Base-by-base conservation (phyloP, 2,888 invertebrate genomes). In the Drosophila nigritarsus region DNA sequence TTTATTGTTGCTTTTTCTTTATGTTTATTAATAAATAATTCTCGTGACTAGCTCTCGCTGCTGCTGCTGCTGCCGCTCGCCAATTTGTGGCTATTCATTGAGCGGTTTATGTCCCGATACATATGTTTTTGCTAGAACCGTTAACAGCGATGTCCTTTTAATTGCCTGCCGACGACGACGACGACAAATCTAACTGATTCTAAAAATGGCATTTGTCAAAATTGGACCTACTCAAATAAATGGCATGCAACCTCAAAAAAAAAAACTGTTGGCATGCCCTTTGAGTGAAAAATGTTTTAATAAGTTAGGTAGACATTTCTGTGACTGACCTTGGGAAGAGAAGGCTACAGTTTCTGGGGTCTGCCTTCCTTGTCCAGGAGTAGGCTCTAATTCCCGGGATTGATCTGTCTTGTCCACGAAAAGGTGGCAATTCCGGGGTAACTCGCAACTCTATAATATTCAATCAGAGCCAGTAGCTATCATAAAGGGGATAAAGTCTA, bases 11-110 rank as follows among this genome's bases (percentile, higher is more conserved):
- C 59, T 75, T 56, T 58, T 75, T 69, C 69, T 70, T 72, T 80
- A 70, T 88, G 85, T 88, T 76, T 88, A 86, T 86, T 86, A 88
- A 90, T 86, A 86, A 86, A 86, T 88, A 86, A 90, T 88, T 74
- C 80, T 65, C 51, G 58, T 51, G 32, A 13, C 36, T 15, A n/a
- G 34, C 34, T 48, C n/a, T 20, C 20, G 3, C 1, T 40, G 40
- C n/a, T 11, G 42, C 20, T 42, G 13, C 7, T 11, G 42, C 20
- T 42, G 13, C 7, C 24, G 27, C 3, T 32, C 29, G 71, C 62
- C 81, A 83, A 83, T 82, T 83, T 82, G 73, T 50, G 87, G 82
- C 65, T 61, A 72, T 84, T 87, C 76, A 79, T 71, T 58, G 79
- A 72, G 75, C 60, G 50, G 61, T 87, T 89, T 78, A 75, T 80